These are phyloP conservation scores for Synanthedon vespiformis DNA, from an alignment of 2,888 invertebrate species.

Conservation along the genomic window DNA sequence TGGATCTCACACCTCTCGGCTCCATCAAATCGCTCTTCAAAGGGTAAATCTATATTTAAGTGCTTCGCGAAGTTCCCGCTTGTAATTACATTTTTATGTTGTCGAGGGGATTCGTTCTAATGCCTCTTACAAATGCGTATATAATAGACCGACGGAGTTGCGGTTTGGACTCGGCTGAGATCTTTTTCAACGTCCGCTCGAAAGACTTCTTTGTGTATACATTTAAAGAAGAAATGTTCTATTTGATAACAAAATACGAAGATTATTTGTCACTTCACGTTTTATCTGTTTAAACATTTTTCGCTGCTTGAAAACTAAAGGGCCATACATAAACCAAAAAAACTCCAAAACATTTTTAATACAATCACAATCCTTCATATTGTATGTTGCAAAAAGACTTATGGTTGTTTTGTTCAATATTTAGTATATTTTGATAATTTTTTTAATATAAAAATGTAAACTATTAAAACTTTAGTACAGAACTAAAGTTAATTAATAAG, in stretches of 20 bases:
- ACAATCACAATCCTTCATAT: too few species aligned
- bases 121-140: conserved; percentile 56
- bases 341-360: too few species aligned
- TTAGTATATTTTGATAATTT: too few species aligned
- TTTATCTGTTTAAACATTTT: background rate
- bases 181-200: conserved; percentile 23
- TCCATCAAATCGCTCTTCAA: conserved; percentile 55
- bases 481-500: too few species aligned
- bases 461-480: too few species aligned
- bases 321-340: too few species aligned
- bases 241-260: background rate
- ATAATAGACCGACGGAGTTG: conserved; percentile 37
- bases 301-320: too few species aligned
- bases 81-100: conserved; percentile 67
- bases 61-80: conserved; percentile 44
- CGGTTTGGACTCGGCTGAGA: conserved; percentile 17
- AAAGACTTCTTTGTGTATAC: conserved; percentile 7
- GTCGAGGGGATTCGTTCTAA: conserved; percentile 37
- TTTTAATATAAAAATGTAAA: too few species aligned
- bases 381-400: too few species aligned
- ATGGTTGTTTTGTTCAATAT: too few species aligned
- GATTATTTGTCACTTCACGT: background rate
- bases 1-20: conserved; percentile 58
- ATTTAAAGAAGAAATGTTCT: conserved; percentile 4
- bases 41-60: conserved; percentile 69